Conservation (phyloP, 2,113 vertebrate species). For the Heptranchias perlo region DNA sequence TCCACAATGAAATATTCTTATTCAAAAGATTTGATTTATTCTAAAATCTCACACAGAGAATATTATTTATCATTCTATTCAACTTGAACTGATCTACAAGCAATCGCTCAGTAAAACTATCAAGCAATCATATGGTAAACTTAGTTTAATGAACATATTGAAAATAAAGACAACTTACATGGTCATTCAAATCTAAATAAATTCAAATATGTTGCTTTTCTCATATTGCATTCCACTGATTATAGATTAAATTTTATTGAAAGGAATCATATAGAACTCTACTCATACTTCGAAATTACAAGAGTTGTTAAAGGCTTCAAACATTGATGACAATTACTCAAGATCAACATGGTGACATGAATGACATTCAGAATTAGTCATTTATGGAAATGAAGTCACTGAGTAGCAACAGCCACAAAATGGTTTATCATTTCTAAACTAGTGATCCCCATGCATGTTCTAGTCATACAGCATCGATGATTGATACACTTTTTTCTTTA, state of each 20-base stretch:
- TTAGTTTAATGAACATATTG: constrained; percentile 16
- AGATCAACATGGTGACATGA: background rate
- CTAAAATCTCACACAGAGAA: background rate
- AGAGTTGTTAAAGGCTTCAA: background rate
- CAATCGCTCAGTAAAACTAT: background rate
- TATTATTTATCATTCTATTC: background rate
- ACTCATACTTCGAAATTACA: background rate
- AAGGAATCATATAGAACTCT: background rate
- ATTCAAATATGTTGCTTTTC: background rate
- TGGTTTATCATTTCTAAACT: background rate
- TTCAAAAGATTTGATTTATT: background rate
- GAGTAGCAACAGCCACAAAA: background rate
- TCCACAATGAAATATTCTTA: background rate
- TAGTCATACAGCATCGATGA: background rate
- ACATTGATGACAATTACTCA: background rate
- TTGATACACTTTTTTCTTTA: background rate
- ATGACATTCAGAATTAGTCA: background rate
- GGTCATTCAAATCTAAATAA: background rate
- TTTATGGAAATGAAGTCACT: background rate
- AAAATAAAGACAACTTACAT: background rate
- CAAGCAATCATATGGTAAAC: background rate
- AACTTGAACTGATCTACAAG: background rate
- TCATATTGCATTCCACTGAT: background rate
- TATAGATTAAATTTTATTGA: background rate
- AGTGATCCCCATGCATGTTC: background rate